Evolutionary conservation across 2,797 vertebrate species (phyloP), one percentile per base, ranked within the genome.

Genomic region (Paramormyrops hopkinsi): DNA sequence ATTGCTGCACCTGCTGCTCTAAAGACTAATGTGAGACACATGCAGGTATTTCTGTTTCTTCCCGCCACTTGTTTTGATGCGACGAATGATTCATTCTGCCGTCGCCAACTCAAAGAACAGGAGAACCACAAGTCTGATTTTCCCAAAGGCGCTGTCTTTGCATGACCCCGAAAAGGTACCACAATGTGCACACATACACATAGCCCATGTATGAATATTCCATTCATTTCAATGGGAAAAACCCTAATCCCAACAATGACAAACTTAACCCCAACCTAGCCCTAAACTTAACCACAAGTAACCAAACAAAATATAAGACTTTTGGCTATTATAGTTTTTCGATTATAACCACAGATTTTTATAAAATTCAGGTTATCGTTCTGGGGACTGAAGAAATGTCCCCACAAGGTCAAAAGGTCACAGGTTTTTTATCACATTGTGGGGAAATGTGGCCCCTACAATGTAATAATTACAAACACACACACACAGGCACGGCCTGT

Each of bases 401-500:
- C 8, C n/a, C 22, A 62, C 22, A 19, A 25, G 59, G 22, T 62
- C 56, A 62, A 62, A 62, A 62, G 17, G 22, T 25, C 22, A 62
- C 59, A 62, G 22, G 59, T 62, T 9, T 9, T 62, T 25, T 25
- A 62, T 11, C 59, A 62, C 22, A 62, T 3, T 62, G 59, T 62
- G 59, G 2, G 59, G 22, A 25, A 62, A 62, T 3, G 8, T 25
- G 59, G 8, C 8, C 59, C 22, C 59, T 19, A 62, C 59, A 25
- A 62, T 62, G 8, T 62, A 25, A 62, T 62, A 62, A 25, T 62
- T 62, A 62, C 22, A 62, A 22, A 22, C n/a, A 25, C 59, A 59
- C 19, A 56, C 54, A 62, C n/a, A 62, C n/a, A 62, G 2, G 2
- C 59, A 62, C 22, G 11, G 65, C 2, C 22, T n/a, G 37, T 94